Evolutionary conservation across 2,888 invertebrate genomes (phyloP).

Genomic region (Drosophila longiperda): DNA sequence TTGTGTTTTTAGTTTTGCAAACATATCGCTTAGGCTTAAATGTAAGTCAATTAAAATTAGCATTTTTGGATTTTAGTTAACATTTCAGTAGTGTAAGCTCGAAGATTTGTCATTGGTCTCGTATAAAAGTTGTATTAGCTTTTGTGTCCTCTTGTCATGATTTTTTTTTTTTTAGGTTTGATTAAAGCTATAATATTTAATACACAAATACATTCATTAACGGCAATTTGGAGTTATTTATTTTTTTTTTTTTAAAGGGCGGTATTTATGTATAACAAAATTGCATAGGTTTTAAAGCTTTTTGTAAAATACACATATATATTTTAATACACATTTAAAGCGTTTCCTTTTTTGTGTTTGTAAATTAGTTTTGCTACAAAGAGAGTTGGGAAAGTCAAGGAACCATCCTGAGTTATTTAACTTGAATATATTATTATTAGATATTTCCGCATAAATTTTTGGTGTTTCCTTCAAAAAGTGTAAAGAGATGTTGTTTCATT

Average conservation of each 20-base stretch:
- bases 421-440: constrained; percentile 34
- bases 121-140: constrained; percentile 42
- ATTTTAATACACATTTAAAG: constrained; percentile 54
- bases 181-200: constrained; percentile 47
- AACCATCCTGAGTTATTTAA: constrained; percentile 52
- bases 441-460: constrained; percentile 47
- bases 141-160: constrained; percentile 29
- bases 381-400: constrained; percentile 33
- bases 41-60: constrained; percentile 2
- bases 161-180: constrained; percentile 12
- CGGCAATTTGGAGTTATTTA: constrained; percentile 10
- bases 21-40: constrained; percentile 1
- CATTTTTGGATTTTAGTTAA: background rate
- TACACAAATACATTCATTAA: constrained; percentile 19
- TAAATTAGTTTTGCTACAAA: constrained; percentile 24
- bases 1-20: constrained; percentile 6
- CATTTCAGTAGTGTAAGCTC: constrained; percentile 65
- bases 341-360: constrained; percentile 33
- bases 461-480: constrained; percentile 68
- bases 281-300: constrained; percentile 47
- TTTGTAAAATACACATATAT: constrained; percentile 24
- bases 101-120: constrained; percentile 71
- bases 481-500: constrained; percentile 50
- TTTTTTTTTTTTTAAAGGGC: background rate
- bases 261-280: constrained; percentile 23